These are phyloP conservation scores for Pelvicachromis taeniatus DNA, from an alignment of 2,113 vertebrate genomes.

Conservation along the genomic window DNA sequence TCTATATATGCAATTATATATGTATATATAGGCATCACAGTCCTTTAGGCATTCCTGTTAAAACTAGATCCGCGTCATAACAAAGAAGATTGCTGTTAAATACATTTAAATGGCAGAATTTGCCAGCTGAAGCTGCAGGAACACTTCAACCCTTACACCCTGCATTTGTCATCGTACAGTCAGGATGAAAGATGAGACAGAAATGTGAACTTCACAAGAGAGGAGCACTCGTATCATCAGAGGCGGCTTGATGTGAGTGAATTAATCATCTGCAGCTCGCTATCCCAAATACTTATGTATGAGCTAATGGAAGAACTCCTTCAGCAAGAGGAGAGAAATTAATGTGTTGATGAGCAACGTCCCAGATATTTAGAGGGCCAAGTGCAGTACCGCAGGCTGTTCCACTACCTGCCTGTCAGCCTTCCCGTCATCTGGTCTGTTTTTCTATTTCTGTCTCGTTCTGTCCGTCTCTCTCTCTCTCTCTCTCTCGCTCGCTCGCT, in stretches of 20 bases:
- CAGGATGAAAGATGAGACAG: conserved; percentile 41
- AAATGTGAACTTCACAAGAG: conserved; percentile 43
- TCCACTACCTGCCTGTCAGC: conserved; percentile 42
- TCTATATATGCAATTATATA: not conserved
- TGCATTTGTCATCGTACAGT: conserved; percentile 9
- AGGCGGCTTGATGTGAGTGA: conserved; percentile 26
- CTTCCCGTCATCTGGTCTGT: conserved; percentile 10
- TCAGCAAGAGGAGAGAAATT: conserved; percentile 18
- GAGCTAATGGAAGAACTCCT: conserved; percentile 51
- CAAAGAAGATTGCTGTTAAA: not conserved
- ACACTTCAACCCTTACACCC: not conserved
- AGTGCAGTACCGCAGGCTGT: conserved; percentile 2
- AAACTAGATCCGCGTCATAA: not conserved
- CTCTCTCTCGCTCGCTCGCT: not conserved
- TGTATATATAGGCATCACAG: not conserved
- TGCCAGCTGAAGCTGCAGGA: not conserved
- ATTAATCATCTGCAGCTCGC: conserved; percentile 45
- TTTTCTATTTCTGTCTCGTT: conserved; percentile 29
- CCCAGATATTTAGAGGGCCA: conserved; percentile 45
- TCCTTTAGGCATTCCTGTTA: not conserved
- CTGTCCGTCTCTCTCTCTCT: not conserved
- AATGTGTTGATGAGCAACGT: conserved; percentile 46
- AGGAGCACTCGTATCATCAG: conserved; percentile 17
- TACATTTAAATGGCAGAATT: conserved; percentile 4
- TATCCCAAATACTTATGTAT: conserved; percentile 36